Evolutionary conservation across 2,113 vertebrate genomes (phyloP).

Genomic region (Pangasianodon hypophthalmus): DNA sequence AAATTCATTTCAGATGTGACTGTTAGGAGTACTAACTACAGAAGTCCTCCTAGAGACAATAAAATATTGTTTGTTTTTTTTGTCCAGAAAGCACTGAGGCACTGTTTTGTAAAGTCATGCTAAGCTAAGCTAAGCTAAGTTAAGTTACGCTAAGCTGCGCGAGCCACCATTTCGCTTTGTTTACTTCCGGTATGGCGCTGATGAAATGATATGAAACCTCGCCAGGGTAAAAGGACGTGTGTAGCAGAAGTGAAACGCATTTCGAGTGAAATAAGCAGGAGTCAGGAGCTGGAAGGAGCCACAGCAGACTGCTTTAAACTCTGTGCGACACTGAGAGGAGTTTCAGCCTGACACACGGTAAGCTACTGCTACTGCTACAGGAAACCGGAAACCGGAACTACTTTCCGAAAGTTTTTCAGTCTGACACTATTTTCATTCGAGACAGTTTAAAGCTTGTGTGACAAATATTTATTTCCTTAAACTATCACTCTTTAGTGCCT

Average conservation of each 20-base stretch:
- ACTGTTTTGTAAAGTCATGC: neutral
- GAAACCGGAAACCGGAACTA: too few relatives aligned
- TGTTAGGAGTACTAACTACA: neutral
- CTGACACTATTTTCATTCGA: neutral
- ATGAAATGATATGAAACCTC: neutral
- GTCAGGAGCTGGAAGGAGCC: neutral
- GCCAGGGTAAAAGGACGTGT: neutral
- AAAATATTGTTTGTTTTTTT: neutral
- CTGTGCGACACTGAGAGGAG: neutral
- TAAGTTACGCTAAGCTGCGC: neutral
- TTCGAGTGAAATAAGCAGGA: neutral
- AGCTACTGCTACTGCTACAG: neutral
- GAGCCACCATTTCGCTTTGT: neutral
- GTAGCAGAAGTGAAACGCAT: accelerated
- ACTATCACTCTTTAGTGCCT: neutral
- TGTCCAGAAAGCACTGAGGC: neutral
- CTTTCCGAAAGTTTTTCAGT: neutral
- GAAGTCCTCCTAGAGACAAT: neutral
- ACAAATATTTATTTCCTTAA: too few relatives aligned
- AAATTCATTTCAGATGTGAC: neutral
- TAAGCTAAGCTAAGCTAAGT: neutral
- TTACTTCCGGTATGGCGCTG: conserved; percentile 10
- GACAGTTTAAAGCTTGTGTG: neutral
- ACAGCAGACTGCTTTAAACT: neutral
- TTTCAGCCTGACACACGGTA: neutral